A percentile compares a stretch with the other conserved stretches of the same genome.
These are phyloP conservation scores for Phyllotis vaccarum DNA, from an alignment of 2,797 vertebrate genomes.

Conservation along the genomic window DNA sequence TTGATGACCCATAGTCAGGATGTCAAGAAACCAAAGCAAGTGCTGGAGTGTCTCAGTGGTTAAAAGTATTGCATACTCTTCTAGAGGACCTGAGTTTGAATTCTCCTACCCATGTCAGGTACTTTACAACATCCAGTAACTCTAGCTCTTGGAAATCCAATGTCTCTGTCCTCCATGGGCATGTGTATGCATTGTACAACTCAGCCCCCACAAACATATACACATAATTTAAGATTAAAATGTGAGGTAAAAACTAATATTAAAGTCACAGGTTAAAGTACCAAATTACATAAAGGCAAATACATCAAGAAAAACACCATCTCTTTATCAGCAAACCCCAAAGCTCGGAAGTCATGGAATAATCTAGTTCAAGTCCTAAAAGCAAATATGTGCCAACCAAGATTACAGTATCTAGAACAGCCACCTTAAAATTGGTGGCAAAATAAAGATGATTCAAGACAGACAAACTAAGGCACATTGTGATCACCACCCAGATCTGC, in stretches of 20 bases:
- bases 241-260: neutral
- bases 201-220: neutral
- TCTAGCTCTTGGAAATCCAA: neutral
- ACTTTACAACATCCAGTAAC: neutral
- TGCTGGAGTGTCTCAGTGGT: neutral
- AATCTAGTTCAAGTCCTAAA: neutral
- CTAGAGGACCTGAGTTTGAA: neutral
- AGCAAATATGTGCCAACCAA: neutral
- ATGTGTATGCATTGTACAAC: neutral
- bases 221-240: neutral
- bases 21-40: neutral
- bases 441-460: neutral
- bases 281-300: neutral
- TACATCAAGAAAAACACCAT: neutral
- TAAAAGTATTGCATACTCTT: neutral
- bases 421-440: neutral
- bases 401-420: neutral
- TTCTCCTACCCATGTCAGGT: neutral
- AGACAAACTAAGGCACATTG: neutral
- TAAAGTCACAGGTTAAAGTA: neutral
- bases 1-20: neutral
- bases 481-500: neutral
- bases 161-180: neutral
- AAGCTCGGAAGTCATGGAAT: neutral
- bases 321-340: neutral